Evolutionary conservation across 2,797 vertebrate species (phyloP), one percentile per base, ranked within the genome.

Genomic region (Falco naumanni): DNA sequence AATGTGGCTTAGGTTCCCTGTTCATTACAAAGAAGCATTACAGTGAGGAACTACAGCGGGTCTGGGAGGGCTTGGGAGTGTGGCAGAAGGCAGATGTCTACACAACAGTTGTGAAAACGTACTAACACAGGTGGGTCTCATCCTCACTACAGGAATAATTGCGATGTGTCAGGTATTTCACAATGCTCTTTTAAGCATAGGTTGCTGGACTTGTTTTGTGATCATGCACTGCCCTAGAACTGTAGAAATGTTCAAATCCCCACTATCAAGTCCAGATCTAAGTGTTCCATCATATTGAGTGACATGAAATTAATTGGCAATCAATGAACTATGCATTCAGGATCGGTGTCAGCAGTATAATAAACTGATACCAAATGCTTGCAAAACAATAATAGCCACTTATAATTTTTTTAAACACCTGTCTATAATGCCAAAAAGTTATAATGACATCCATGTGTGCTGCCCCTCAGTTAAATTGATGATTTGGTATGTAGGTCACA

Each of bases 1-100:
- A 53, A 75, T 39, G 50, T n/a, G 16, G 4, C 21, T 31, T 70
- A 47, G 18, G 16, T 83, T 78, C 11, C 29, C 51, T 82, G 51
- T 75, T 86, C 41, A 7, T 59, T 53, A 19, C 16, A 31, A 56
- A 72, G n/a, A 48, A 68, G 21, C 14, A 39, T 74, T 86, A 24
- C 11, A 33, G 0, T 37, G 21, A 45, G 21, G 16, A 86, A 6
- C 53, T 83, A 6, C 17, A 14, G 6, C 10, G 37, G 3, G 2
- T 26, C 75, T 78, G 43, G 48, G 37, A 70, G 25, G 14, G 10
- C 25, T 53, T 75, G 39, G 48, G 39, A 43, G 33, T 2, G 1
- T 54, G 48, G 34, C 57, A 64, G 63, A 75, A 88, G 43, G 48
- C 53, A 48, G 21, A 22, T 53, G 14, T 53, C 37, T 57, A 15